Conservation (phyloP, 1,140 invertebrate genomes). For the Lucilia sericata region DNA sequence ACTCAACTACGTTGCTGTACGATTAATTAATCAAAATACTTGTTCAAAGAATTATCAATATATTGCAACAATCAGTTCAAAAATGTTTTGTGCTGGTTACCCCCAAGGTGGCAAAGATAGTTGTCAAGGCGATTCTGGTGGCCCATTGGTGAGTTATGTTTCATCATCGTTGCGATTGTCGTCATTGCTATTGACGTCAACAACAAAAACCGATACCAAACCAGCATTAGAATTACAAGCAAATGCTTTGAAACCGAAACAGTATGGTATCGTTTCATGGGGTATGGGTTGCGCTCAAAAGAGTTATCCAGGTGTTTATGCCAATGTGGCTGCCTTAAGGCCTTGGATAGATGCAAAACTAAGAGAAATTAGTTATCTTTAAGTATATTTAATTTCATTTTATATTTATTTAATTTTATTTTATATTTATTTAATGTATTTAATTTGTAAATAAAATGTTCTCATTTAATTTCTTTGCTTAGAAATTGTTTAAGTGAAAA, state of each 20-base stretch:
- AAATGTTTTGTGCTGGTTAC: slow-evolving; percentile 61
- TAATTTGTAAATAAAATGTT: too few species aligned
- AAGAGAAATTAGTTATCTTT: slow-evolving; percentile 3
- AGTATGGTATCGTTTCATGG: slow-evolving; percentile 69
- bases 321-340: slow-evolving; percentile 59
- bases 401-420: too few species aligned
- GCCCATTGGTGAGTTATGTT: slow-evolving; percentile 57
- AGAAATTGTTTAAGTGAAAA: too few species aligned
- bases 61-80: slow-evolving; percentile 57
- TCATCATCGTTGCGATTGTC: background rate
- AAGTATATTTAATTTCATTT: background rate
- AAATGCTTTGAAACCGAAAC: slow-evolving; percentile 51
- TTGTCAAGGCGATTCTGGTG: slow-evolving; percentile 64
- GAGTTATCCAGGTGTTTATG: slow-evolving; percentile 70
- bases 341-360: slow-evolving; percentile 57
- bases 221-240: slow-evolving; percentile 49
- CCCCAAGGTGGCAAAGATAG: slow-evolving; percentile 55
- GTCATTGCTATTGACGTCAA: background rate
- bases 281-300: slow-evolving; percentile 70
- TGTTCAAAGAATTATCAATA: slow-evolving; percentile 55
- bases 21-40: slow-evolving; percentile 48
- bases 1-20: slow-evolving; percentile 57
- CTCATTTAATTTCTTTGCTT: too few species aligned
- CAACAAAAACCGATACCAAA: slow-evolving; percentile 51
- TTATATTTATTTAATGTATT: too few species aligned